These are phyloP conservation scores for Aphis craccivora DNA, from an alignment of 1,140 invertebrate genomes.

Conservation along the genomic window DNA sequence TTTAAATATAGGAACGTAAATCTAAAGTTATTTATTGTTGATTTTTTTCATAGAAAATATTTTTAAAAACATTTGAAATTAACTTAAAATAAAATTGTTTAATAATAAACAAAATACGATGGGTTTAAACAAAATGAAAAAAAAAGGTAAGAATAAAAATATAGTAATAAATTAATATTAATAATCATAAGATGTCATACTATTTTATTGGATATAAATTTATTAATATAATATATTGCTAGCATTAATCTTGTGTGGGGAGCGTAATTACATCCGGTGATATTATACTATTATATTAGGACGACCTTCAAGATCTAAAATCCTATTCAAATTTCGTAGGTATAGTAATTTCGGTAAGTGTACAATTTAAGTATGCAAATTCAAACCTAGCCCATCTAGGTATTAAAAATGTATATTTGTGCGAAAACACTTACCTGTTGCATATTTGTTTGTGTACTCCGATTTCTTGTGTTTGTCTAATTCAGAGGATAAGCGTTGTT, in stretches of 20 bases:
- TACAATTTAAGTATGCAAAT: not conserved
- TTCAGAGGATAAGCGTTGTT: constrained; percentile 4
- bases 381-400: not conserved
- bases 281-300: not conserved
- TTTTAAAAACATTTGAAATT: too few relatives aligned
- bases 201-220: not conserved
- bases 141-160: not conserved
- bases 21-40: not conserved
- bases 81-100: too few relatives aligned
- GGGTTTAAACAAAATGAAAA: too few relatives aligned
- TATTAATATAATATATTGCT: not conserved
- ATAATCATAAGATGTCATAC: not conserved
- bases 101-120: too few relatives aligned
- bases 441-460: not conserved
- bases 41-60: not conserved
- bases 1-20: not conserved
- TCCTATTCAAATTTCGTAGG: constrained; percentile 14
- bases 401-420: not conserved
- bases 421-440: not conserved
- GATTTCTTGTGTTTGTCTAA: constrained; percentile 17
- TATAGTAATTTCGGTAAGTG: not conserved
- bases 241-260: not conserved
- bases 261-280: not conserved
- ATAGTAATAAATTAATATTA: not conserved
- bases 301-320: constrained; percentile 2